phyloP scores from a whole-genome alignment of 2,113 vertebrate species.

The Loxodonta africana region DNA sequence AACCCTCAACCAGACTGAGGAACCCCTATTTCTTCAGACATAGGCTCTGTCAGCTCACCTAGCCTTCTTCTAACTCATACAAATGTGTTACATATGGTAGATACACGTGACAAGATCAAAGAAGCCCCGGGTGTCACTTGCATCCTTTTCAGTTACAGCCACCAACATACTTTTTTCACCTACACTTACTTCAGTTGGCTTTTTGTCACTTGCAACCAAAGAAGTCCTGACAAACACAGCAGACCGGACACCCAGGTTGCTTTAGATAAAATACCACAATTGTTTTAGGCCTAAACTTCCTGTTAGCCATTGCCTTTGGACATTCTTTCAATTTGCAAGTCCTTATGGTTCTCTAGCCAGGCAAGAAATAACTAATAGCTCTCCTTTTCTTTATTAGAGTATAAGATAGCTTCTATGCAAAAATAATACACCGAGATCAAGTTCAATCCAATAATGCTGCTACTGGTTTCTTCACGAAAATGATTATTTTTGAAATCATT shows the following conservation, averaged over 20 bases:
- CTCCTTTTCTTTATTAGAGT: neutral
- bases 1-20: neutral
- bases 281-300: neutral
- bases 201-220: slow-evolving; percentile 53
- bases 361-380: neutral
- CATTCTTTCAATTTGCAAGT: neutral
- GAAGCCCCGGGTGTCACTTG: neutral
- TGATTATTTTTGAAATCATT: neutral
- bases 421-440: neutral
- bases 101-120: neutral
- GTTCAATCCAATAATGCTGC: neutral
- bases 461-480: neutral
- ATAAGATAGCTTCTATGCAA: neutral
- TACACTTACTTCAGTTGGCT: neutral
- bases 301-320: neutral
- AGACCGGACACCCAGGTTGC: rapidly evolving
- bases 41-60: neutral
- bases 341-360: neutral
- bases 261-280: neutral
- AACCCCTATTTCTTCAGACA: neutral
- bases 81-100: neutral
- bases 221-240: neutral
- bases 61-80: neutral
- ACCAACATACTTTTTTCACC: neutral
- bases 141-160: neutral